Conservation (phyloP, 2,888 invertebrate genomes). For the Drosophila formosana region DNA sequence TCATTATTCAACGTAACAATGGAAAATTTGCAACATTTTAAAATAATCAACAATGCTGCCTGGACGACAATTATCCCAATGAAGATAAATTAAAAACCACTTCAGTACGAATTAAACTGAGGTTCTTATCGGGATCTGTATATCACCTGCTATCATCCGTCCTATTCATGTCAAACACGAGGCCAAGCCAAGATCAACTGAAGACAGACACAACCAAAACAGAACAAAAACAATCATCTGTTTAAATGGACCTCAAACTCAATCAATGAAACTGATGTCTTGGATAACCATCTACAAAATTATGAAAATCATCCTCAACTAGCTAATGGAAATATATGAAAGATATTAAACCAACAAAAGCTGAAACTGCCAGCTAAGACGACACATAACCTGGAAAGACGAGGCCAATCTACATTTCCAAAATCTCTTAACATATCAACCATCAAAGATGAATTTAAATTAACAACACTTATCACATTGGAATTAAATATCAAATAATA, state of each 20-base stretch:
- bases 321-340: too few relatives aligned
- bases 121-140: not conserved
- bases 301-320: not conserved
- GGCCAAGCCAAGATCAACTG: not conserved
- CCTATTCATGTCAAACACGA: not conserved
- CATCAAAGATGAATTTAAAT: too few relatives aligned
- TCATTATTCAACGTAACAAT: not conserved
- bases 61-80: not conserved
- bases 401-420: not conserved
- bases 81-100: not conserved
- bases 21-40: not conserved
- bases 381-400: not conserved
- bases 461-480: not conserved
- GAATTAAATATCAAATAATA: not conserved
- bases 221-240: not conserved
- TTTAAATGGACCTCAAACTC: not conserved
- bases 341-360: too few relatives aligned
- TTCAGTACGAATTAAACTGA: not conserved
- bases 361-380: too few relatives aligned
- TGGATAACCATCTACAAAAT: not conserved
- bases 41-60: slow-evolving; percentile 3
- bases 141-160: too few relatives aligned
- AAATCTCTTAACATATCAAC: not conserved
- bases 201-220: not conserved
- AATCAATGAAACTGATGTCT: not conserved